Percentiles rank a stretch among this genome's conserved stretches.
Conservation (phyloP, 2,888 invertebrate species). For the Lasius fuliginosus region DNA sequence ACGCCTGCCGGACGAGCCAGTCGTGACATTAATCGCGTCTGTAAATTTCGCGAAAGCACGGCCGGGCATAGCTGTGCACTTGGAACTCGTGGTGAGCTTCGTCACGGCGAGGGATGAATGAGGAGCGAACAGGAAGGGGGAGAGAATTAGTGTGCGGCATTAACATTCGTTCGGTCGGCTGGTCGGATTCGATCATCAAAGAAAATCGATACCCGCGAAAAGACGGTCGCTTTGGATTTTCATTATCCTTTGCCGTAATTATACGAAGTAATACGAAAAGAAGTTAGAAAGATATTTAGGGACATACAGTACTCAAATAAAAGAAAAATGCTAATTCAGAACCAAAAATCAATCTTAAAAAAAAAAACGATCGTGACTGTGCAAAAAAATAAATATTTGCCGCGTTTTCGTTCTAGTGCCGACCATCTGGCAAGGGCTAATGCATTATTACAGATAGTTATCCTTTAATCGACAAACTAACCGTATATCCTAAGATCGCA, state of each 20-base stretch:
- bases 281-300: neutral
- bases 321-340: neutral
- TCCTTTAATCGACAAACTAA: constrained; percentile 55
- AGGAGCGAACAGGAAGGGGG: neutral
- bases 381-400: constrained; percentile 15
- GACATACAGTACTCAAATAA: neutral
- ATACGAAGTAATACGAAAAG: neutral
- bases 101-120: constrained; percentile 29
- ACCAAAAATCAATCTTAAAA: neutral
- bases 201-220: constrained; percentile 63
- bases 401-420: neutral
- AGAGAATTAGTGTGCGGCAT: constrained; percentile 2
- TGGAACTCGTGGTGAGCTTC: constrained; percentile 67
- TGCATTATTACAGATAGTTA: constrained; percentile 51
- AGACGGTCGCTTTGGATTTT: constrained; percentile 41
- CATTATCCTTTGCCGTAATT: constrained; percentile 19
- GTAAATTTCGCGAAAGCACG: constrained; percentile 78
- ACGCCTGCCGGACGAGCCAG: constrained; percentile 71
- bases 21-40: constrained; percentile 80
- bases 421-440: neutral
- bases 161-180: constrained; percentile 37
- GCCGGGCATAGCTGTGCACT: constrained; percentile 68
- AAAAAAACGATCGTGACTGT: neutral
- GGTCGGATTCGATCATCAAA: constrained; percentile 62
- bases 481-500: constrained; percentile 58